These are phyloP conservation scores for Cisticola juncidis DNA, from an alignment of 2,113 vertebrate species.

Conservation along the genomic window DNA sequence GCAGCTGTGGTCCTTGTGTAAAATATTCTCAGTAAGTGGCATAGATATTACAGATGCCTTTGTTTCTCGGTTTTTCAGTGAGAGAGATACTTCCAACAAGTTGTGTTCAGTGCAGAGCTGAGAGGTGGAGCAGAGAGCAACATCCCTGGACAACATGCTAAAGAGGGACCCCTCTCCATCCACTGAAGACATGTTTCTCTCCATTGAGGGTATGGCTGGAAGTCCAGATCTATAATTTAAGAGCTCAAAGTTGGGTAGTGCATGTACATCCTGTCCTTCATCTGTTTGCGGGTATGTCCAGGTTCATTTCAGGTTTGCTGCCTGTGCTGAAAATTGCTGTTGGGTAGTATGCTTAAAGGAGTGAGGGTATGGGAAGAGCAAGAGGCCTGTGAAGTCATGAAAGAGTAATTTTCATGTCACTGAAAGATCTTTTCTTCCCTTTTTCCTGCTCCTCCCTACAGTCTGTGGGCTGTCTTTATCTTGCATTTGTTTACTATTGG, in stretches of 20 bases:
- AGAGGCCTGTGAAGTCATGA: background rate
- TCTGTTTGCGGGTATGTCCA: fast-evolving
- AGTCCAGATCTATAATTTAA: background rate
- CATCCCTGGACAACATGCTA: background rate
- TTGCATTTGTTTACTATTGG: background rate
- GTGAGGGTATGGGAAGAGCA: background rate
- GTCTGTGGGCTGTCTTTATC: background rate
- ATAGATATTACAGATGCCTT: background rate
- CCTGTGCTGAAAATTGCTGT: background rate
- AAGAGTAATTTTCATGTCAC: background rate
- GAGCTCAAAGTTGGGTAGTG: background rate
- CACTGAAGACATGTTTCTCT: background rate
- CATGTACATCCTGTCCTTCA: background rate
- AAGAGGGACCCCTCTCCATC: background rate
- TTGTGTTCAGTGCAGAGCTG: background rate
- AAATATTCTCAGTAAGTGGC: background rate
- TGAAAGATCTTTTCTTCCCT: background rate
- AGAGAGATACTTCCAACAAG: background rate
- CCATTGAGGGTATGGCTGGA: background rate
- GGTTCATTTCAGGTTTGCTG: background rate
- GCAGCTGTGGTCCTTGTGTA: background rate
- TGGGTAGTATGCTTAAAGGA: background rate
- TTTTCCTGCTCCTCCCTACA: background rate
- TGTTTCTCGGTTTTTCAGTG: background rate
- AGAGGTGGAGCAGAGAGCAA: background rate